phyloP scores from a whole-genome alignment of 2,797 vertebrate genomes.

The Cercopithecus hamlyni region DNA sequence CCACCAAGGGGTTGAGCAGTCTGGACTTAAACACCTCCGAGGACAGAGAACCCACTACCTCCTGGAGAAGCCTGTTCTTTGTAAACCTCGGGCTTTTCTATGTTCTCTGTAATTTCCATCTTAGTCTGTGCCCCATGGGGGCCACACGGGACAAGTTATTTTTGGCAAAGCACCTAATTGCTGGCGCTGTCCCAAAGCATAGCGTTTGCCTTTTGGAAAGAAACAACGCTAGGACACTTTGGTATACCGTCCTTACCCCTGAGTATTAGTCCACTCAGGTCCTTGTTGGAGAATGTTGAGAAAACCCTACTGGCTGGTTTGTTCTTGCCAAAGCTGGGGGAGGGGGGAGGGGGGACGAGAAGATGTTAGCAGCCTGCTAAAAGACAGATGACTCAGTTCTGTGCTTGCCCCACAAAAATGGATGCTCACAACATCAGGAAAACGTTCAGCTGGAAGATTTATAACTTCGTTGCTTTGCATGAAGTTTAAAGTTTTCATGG shows the following conservation, averaged over 20 bases:
- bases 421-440: background rate
- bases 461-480: background rate
- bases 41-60: constrained; percentile 73
- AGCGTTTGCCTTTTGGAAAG: background rate
- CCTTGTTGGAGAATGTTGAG: background rate
- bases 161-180: background rate
- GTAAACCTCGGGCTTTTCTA: constrained; percentile 42
- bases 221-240: background rate
- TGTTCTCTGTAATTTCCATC: constrained; percentile 52
- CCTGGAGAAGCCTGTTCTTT: constrained; percentile 51
- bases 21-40: constrained; percentile 47
- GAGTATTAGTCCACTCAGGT: background rate
- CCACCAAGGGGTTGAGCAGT: background rate
- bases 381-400: background rate
- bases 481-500: background rate
- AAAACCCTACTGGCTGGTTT: background rate
- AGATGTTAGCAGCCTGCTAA: background rate
- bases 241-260: background rate
- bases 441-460: background rate
- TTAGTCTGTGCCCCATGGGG: background rate
- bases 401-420: background rate
- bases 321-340: background rate
- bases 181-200: background rate
- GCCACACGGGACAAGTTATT: background rate
- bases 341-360: too few relatives aligned